Percentiles rank a stretch among this genome's conserved stretches.
Conservation (phyloP, 2,888 invertebrate genomes). For the Lithophane socia region DNA sequence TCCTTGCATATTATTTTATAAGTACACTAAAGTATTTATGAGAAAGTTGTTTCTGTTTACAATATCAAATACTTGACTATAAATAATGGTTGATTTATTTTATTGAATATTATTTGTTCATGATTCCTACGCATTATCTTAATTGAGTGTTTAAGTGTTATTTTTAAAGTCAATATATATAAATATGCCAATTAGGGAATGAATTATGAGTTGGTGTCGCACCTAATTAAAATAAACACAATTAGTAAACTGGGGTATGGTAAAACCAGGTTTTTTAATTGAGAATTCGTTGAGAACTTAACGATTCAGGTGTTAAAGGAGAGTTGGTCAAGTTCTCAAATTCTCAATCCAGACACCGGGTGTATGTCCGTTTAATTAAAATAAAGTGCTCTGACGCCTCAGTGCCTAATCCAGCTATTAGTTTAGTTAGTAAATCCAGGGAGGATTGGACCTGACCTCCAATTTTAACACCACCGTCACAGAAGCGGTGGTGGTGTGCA, state of each 20-base stretch:
- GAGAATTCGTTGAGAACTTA: background rate
- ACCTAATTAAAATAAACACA: constrained; percentile 5
- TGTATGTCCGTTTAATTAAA: constrained; percentile 4
- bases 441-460: background rate
- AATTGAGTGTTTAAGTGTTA: constrained; percentile 10
- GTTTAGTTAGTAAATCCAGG: background rate
- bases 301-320: background rate
- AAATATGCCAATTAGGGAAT: constrained; percentile 26
- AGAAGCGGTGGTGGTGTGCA: too few species aligned
- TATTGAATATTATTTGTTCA: constrained; percentile 22
- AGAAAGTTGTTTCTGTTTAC: constrained; percentile 25
- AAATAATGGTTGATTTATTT: constrained; percentile 29
- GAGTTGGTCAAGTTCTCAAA: background rate
- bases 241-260: constrained; percentile 1
- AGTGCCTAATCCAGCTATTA: background rate
- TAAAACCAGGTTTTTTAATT: background rate
- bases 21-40: constrained; percentile 4
- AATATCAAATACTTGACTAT: background rate
- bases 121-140: constrained; percentile 4
- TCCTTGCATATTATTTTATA: constrained; percentile 11
- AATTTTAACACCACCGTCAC: background rate
- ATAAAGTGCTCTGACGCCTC: background rate
- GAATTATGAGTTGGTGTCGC: constrained; percentile 14
- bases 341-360: too few species aligned
- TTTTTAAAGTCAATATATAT: constrained; percentile 23